Base-by-base conservation (phyloP, 2,113 vertebrate species). In the Dissostichus mawsoni region DNA sequence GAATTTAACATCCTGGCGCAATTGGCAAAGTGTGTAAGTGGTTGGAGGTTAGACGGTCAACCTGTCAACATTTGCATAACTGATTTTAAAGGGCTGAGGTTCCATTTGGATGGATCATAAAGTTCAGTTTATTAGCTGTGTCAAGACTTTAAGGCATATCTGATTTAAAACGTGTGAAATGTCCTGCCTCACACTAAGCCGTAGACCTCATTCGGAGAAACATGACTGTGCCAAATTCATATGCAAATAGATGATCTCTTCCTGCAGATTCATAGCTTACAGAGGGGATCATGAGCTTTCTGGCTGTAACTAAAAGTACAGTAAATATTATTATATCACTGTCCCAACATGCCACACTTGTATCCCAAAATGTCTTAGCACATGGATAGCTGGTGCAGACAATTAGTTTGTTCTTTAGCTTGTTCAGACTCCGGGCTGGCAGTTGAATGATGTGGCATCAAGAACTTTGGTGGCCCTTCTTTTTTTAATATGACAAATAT, bases 51-150 rank as follows among this genome's bases (percentile, higher is more conserved):
- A 74, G n/a, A 47, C 73, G 88, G 77, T 88, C 82, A 86, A 53
- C 74, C 70, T 75, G 53, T 76, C 72, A 65, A 20, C 47, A 90
- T 94, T 92, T 93, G 91, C 89, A 93, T 93, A 90, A 90, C 90
- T 86, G 90, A 92, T 86, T 75, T 80, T 33, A 81, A 84, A 84
- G 68, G 16, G 75, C 73, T 64, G 64, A 87, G 53, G 68, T 65
- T 74, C 71, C 52, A 20, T 61, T 75, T 58, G 44, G 25, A 64
- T 41, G 55, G 62, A 20, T 83, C 70, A 64, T 72, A 70, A 81
- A 80, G 62, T 78, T 33, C 7, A 52, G 29, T 85, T 84, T 83
- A 78, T 86, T 57, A 45, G 48, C 25, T 50, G 16, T 41, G 47
- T 56, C 18, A 74, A 25, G 45, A 25, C 33, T 45, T 78, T 17